These are phyloP conservation scores for Ophthalmolycus amberensis DNA, from an alignment of 2,113 vertebrate genomes.

Conservation along the genomic window DNA sequence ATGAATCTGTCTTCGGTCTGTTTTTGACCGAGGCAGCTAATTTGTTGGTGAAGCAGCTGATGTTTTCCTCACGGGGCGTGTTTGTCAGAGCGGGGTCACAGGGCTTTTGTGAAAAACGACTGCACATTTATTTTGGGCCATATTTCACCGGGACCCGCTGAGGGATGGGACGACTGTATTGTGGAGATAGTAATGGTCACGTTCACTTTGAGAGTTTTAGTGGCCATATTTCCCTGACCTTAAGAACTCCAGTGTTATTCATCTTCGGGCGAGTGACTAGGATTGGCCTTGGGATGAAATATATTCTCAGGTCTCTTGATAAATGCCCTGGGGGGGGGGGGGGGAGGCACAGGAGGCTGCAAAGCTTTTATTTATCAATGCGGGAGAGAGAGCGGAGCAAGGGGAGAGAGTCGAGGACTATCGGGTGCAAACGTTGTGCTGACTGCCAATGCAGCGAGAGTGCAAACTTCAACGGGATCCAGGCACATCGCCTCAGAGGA, in stretches of 20 bases:
- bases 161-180: constrained; percentile 80
- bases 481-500: constrained; percentile 56
- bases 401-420: constrained; percentile 56
- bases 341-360: constrained; percentile 63
- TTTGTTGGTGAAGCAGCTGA: constrained; percentile 29
- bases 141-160: constrained; percentile 69
- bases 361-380: constrained; percentile 79
- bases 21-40: constrained; percentile 49
- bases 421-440: constrained; percentile 59
- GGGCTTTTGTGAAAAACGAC: constrained; percentile 62
- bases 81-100: constrained; percentile 64
- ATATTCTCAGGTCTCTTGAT: constrained; percentile 78
- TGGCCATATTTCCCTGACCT: constrained; percentile 83
- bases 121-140: constrained; percentile 66
- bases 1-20: constrained; percentile 50
- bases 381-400: constrained; percentile 54
- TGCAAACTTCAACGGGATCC: constrained; percentile 51
- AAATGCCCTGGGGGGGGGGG: constrained; percentile 64
- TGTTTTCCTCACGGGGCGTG: constrained; percentile 54
- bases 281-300: constrained; percentile 82
- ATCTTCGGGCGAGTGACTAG: constrained; percentile 75
- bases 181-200: constrained; percentile 82
- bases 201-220: constrained; percentile 82
- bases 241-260: constrained; percentile 80
- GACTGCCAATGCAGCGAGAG: constrained; percentile 67